A percentile compares a stretch with the other conserved stretches of the same genome.
These are phyloP conservation scores for Drosophila hamatofila DNA, from an alignment of 2,888 invertebrate species.

Conservation along the genomic window DNA sequence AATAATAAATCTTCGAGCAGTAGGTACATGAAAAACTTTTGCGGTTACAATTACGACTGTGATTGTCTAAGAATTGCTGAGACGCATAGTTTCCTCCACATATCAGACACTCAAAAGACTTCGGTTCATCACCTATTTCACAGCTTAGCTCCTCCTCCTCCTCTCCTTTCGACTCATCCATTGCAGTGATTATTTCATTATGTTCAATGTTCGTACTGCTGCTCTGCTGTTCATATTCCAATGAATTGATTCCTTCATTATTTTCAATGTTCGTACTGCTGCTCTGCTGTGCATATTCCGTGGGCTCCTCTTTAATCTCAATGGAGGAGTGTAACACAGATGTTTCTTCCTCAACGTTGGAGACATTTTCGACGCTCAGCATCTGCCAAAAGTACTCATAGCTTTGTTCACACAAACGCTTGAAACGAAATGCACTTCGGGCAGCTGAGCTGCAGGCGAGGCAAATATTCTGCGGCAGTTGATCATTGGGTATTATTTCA, in stretches of 20 bases:
- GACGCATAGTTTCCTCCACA: background rate
- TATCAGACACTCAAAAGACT: background rate
- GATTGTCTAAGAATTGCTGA: background rate
- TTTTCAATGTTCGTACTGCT: background rate
- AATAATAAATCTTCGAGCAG: background rate
- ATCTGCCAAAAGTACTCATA: conserved; percentile 15
- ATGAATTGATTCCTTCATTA: background rate
- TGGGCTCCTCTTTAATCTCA: background rate
- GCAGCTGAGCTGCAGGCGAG: conserved; percentile 22
- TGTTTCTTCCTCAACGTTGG: background rate
- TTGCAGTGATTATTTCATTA: background rate
- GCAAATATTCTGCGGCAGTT: conserved; percentile 31
- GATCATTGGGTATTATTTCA: conserved; percentile 17
- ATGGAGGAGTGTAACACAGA: background rate
- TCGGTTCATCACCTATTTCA: too few relatives aligned
- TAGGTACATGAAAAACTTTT: background rate
- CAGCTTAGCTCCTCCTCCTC: background rate
- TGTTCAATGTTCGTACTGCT: background rate
- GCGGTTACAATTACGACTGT: background rate
- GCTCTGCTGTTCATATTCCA: background rate
- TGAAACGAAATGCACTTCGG: conserved; percentile 26
- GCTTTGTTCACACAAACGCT: conserved; percentile 28
- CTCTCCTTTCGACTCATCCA: background rate
- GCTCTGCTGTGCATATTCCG: background rate
- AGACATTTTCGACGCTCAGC: background rate